Base-by-base conservation (phyloP, 2,888 invertebrate species). In the Dicranocentrus wangi region DNA sequence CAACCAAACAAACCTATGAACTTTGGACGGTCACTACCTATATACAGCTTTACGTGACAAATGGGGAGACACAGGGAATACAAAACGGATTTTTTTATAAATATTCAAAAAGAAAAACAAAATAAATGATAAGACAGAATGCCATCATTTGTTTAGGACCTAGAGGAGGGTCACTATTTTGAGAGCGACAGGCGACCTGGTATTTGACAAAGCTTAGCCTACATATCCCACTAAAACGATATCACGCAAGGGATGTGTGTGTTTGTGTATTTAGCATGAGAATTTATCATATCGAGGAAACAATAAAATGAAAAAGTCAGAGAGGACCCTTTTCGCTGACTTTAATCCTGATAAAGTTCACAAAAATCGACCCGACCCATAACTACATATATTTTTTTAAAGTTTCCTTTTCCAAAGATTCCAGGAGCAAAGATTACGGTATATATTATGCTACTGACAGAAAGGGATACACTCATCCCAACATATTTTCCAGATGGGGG, bases 301-400 rank as follows among this genome's bases (percentile, higher is more conserved):
- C 68, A 65, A 65, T 75, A 65, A 73, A 39, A 28, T 19, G 25
- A 53, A 63, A 32, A 39, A 75, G 61, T 32, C 32, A 61, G 13
- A 25, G 55, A 60, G 47, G 65, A 75, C 43, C 60, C 21, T 53
- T 70, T 73, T 78, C 65, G 78, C 70, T 65, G 63, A 78, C 78
- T 78, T 53, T 70, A 78, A 78, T 70, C 78, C 78, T 78, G 78
- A 78, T 78, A 78, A 70, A 72, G 51, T 27, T 43, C 61, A 17
- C 3, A 47, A 71, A 43, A 32, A 42, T 39, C 53, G 27, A 15
- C 21, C n/a, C 53, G 77, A 69, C 55, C 79, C 58, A 79, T 60
- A 25, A 69, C 19, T 66, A 47, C n/a, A n/a, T n/a, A 25, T 27
- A 23, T 27, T 7, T 39, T 39, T 13, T 39, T 39, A 39, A 39